Evolutionary conservation across 2,888 invertebrate genomes (phyloP).

Genomic region (Tachina grossa): DNA sequence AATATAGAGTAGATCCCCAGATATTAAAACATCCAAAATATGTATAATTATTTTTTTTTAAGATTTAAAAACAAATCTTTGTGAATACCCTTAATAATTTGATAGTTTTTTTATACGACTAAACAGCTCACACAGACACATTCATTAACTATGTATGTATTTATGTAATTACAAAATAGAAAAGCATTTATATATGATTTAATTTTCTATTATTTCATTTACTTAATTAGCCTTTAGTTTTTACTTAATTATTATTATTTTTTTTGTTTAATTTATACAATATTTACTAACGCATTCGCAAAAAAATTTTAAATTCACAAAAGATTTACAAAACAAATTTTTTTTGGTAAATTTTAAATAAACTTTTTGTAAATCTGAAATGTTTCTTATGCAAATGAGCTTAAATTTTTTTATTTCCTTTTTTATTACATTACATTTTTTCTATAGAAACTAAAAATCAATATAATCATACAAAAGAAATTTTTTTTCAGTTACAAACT

Average conservation of each 20-base stretch:
- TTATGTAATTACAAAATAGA: constrained; percentile 36
- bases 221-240: constrained; percentile 41
- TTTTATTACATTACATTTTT: neutral
- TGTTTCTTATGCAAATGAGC: neutral
- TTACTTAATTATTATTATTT: constrained; percentile 9
- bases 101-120: neutral
- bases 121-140: constrained; percentile 30
- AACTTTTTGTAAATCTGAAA: too few species aligned
- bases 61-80: neutral
- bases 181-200: constrained; percentile 36
- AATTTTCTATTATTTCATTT: constrained; percentile 45
- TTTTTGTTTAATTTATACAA: constrained; percentile 36
- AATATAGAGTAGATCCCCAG: too few species aligned
- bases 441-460: constrained; percentile 18
- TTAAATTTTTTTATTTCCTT: neutral
- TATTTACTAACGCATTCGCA: neutral
- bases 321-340: neutral
- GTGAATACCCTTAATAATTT: constrained; percentile 8
- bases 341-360: neutral
- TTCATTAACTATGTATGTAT: neutral
- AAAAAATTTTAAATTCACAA: too few species aligned
- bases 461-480: constrained; percentile 23
- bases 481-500: constrained; percentile 43
- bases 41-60: neutral
- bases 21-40: neutral